These are phyloP conservation scores for Protosalanx chinensis DNA, from an alignment of 2,797 vertebrate genomes.

Conservation along the genomic window DNA sequence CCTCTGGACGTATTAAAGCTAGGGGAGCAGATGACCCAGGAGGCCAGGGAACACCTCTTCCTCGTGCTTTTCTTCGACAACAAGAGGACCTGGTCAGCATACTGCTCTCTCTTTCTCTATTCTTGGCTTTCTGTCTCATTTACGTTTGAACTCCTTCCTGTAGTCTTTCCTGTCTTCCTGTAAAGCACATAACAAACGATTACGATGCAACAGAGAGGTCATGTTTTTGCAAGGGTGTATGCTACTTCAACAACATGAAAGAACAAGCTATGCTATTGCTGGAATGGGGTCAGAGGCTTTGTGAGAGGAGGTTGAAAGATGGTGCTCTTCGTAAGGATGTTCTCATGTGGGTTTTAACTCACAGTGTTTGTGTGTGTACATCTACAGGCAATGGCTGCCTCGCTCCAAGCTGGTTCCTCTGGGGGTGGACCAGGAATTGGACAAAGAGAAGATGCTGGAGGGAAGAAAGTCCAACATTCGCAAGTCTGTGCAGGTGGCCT, in stretches of 20 bases:
- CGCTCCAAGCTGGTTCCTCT: conserved; percentile 97
- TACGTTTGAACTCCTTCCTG: neutral
- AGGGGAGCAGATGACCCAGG: conserved; percentile 98
- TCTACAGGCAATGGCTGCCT: conserved; percentile 93
- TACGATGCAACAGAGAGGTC: no score
- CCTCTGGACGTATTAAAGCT: conserved; percentile 96
- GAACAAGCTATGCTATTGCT: neutral
- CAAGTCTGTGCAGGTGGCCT: conserved; percentile 98
- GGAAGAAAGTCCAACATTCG: conserved; percentile 98
- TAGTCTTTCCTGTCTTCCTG: neutral
- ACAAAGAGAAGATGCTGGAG: conserved; percentile 99
- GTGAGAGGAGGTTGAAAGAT: conserved; percentile 31
- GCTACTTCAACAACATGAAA: neutral
- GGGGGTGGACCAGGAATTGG: conserved; percentile 95
- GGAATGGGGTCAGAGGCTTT: conserved; percentile 56
- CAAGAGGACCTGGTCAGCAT: conserved; percentile 95
- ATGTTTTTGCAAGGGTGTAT: no score
- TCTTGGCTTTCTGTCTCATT: neutral
- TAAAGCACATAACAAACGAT: neutral
- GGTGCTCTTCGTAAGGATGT: neutral
- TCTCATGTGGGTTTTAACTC: neutral
- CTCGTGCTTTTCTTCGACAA: conserved; percentile 99
- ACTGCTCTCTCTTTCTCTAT: neutral
- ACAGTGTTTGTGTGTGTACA: conserved; percentile 31
- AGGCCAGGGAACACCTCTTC: conserved; percentile 97